Evolutionary conservation across 1,140 invertebrate genomes (phyloP), one percentile per base, ranked within the genome.

Genomic region (Yoshiicerus persimilis): DNA sequence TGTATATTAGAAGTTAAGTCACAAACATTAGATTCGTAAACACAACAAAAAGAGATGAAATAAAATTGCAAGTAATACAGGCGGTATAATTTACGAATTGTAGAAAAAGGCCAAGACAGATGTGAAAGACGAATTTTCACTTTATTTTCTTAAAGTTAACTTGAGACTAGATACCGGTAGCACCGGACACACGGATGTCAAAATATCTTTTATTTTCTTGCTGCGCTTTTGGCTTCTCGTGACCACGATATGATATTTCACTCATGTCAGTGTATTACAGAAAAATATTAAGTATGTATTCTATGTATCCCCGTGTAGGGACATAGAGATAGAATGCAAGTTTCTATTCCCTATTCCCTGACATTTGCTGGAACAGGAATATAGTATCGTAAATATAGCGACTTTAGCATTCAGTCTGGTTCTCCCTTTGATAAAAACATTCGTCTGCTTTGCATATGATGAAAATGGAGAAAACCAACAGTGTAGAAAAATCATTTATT

Each of bases 401-500:
- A 80, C 75, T 4, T 36, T 36, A 66, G 30, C 13, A 38, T 66
- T 38, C 23, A 23, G 34, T 62, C 84, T 56, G n/a, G 80, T 83
- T 62, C 66, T 47, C 62, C 23, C 86, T 38, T 66, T 77, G 25
- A 83, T 66, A 88, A 80, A 80, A 80, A 80, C 75, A 80, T 80
- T 80, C 75, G 20, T 38, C 75, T 80, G 20, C 32, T 88, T 88
- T 88, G 87, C 87, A 88, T 88, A 88, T 80, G 87, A 88, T 88
- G 87, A 77, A 88, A 88, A 88, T 77, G 83, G 87, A 88, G 84
- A 88, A 88, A 88, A 86, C 88, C 86, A 88, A 88, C 88, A 88
- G 88, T 86, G 86, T 86, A 87, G 88, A 88, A 88, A 88, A 88
- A 88, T 88, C 88, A 88, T 88, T 87, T 88, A 88, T 88, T 88